A percentile compares a stretch with the other conserved stretches of the same genome.
Evolutionary conservation across 2,888 invertebrate genomes (phyloP).

Genomic region (Agonopterix subpropinquella): DNA sequence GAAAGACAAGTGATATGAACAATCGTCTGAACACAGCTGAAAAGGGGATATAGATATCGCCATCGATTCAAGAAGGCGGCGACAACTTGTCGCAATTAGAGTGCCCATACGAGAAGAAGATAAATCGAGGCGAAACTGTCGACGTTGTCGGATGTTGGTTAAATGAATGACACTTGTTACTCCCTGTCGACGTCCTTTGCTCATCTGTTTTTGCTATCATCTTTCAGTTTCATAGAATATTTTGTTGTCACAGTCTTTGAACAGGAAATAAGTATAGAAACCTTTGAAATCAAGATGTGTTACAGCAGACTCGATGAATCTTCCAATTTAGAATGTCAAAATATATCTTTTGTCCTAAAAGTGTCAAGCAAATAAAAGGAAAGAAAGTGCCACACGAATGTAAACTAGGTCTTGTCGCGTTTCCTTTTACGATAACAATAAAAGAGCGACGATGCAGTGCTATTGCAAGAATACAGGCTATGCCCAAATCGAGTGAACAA

Average conservation of each 20-base stretch:
- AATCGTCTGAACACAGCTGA: background rate
- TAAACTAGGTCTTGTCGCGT: slow-evolving; percentile 8
- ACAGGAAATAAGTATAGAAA: too few relatives aligned
- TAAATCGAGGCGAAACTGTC: slow-evolving; percentile 24
- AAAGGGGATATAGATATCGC: slow-evolving; percentile 8
- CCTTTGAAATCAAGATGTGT: too few relatives aligned
- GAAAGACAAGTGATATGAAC: background rate
- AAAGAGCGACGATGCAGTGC: background rate
- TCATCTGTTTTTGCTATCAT: slow-evolving; percentile 28
- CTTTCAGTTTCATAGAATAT: too few relatives aligned
- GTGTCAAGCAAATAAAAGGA: background rate
- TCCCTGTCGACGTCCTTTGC: slow-evolving; percentile 29
- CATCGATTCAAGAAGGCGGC: slow-evolving; percentile 13
- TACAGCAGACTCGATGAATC: too few relatives aligned
- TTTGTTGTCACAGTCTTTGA: too few relatives aligned
- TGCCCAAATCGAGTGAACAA: background rate
- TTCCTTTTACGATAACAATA: slow-evolving; percentile 6
- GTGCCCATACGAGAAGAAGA: slow-evolving; percentile 26
- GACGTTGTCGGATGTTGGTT: slow-evolving; percentile 13
- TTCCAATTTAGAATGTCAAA: too few relatives aligned
- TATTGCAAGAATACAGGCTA: background rate
- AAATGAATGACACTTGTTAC: slow-evolving; percentile 18
- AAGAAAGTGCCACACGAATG: background rate
- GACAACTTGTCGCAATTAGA: slow-evolving; percentile 42
- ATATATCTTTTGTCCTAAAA: background rate